Evolutionary conservation across 2,888 invertebrate species (phyloP).

Genomic region (Oasisia sp.): DNA sequence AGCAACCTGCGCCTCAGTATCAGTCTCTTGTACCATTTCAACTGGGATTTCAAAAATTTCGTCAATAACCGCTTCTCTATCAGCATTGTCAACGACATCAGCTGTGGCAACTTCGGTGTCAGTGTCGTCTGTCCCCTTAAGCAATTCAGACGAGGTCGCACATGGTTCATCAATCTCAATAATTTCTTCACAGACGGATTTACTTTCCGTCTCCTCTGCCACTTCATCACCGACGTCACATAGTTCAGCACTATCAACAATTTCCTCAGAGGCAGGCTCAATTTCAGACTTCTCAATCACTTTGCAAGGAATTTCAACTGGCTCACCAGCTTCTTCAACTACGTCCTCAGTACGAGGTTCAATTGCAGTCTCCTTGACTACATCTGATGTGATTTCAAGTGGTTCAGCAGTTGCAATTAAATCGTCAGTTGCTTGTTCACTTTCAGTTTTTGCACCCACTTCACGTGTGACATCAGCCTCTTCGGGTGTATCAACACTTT

Average conservation of each 20-base stretch:
- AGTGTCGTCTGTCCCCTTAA: neutral
- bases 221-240: neutral
- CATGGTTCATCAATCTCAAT: neutral
- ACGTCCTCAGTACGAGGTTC: neutral
- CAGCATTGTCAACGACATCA: neutral
- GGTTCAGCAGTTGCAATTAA: neutral
- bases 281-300: neutral
- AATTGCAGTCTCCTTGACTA: neutral
- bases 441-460: neutral
- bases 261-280: constrained; percentile 23
- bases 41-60: neutral
- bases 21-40: neutral
- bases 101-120: neutral
- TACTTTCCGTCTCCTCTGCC: neutral
- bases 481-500: neutral
- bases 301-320: neutral
- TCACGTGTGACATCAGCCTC: neutral
- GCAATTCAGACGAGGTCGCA: neutral
- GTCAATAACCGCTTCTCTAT: too few relatives aligned
- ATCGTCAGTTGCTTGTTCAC: neutral
- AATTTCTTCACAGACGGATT: neutral
- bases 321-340: neutral
- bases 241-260: constrained; percentile 22
- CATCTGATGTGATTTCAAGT: neutral
- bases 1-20: neutral